phyloP scores from a whole-genome alignment of 1,140 invertebrate species.

The Telenomus remus region DNA sequence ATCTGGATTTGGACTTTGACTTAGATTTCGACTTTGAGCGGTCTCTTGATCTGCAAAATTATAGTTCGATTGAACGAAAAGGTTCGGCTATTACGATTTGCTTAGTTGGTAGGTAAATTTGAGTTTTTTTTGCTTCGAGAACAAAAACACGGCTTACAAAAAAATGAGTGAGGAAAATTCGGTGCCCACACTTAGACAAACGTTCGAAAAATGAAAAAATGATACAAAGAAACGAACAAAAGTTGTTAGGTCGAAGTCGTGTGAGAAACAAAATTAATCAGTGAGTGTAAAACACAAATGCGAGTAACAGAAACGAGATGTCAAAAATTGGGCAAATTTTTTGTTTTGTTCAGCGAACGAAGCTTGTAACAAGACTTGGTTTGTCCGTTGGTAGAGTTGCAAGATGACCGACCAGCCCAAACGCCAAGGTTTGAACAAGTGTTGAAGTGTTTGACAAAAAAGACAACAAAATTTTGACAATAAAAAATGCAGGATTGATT shows the following conservation, averaged over 20 bases:
- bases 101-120: slow-evolving; percentile 24
- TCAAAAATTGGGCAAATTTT: no score
- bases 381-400: no score
- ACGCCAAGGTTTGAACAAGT: no score
- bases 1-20: slow-evolving; percentile 78
- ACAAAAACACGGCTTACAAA: slow-evolving; percentile 21
- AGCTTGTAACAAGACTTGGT: no score
- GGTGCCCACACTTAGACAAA: slow-evolving; percentile 33
- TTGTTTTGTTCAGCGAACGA: no score
- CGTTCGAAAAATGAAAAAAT: slow-evolving; percentile 4
- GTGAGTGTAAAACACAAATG: no score
- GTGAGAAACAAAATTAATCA: slow-evolving; percentile 1
- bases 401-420: no score
- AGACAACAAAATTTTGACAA: background rate
- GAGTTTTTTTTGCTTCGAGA: no score
- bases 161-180: slow-evolving; percentile 27
- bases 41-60: slow-evolving; percentile 78
- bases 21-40: slow-evolving; percentile 77
- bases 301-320: no score
- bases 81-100: slow-evolving; percentile 41
- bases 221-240: no score
- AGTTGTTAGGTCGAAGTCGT: background rate
- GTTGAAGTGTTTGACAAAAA: background rate
- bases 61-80: slow-evolving; percentile 66
- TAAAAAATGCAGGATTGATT: background rate